A percentile compares a stretch with the other conserved stretches of the same genome.
Evolutionary conservation across 2,113 vertebrate genomes (phyloP).

Genomic region (Austrofundulus limnaeus): DNA sequence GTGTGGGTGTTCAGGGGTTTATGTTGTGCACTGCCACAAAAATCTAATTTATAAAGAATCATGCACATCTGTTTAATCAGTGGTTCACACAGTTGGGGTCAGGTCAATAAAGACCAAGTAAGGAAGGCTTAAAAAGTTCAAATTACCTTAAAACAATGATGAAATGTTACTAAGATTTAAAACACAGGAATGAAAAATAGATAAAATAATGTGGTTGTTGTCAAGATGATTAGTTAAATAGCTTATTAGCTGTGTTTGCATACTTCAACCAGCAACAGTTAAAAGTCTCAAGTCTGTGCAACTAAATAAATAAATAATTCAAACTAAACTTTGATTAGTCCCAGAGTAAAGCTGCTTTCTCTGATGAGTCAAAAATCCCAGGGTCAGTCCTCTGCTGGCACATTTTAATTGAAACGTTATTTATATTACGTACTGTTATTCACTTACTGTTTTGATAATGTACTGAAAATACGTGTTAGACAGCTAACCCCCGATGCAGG

Average conservation of each 20-base stretch:
- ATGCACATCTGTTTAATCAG: slow-evolving; percentile 20
- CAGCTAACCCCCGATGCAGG: slow-evolving; percentile 20
- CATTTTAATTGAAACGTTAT: slow-evolving; percentile 24
- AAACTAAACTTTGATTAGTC: slow-evolving; percentile 8
- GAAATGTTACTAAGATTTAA: too few species aligned
- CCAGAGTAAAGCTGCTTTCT: slow-evolving; percentile 18
- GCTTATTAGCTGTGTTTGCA: too few species aligned
- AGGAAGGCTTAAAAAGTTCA: too few species aligned
- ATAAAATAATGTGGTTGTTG: too few species aligned
- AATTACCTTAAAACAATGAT: too few species aligned
- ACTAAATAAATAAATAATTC: too few species aligned
- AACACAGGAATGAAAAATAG: too few species aligned
- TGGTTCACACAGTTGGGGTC: background rate
- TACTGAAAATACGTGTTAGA: slow-evolving; percentile 15
- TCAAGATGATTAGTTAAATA: too few species aligned
- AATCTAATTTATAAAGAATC: slow-evolving; percentile 10
- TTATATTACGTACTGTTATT: slow-evolving; percentile 43
- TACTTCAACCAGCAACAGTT: too few species aligned
- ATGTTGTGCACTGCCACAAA: background rate
- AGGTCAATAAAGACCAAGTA: too few species aligned
- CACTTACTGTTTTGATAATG: slow-evolving; percentile 25
- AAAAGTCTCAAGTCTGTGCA: too few species aligned
- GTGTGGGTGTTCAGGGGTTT: slow-evolving; percentile 14
- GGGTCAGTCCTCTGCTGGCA: slow-evolving; percentile 39
- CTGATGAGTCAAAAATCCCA: slow-evolving; percentile 42